These are phyloP conservation scores for Sabellastarte sp. DNA, from an alignment of 2,888 invertebrate genomes.

Conservation along the genomic window DNA sequence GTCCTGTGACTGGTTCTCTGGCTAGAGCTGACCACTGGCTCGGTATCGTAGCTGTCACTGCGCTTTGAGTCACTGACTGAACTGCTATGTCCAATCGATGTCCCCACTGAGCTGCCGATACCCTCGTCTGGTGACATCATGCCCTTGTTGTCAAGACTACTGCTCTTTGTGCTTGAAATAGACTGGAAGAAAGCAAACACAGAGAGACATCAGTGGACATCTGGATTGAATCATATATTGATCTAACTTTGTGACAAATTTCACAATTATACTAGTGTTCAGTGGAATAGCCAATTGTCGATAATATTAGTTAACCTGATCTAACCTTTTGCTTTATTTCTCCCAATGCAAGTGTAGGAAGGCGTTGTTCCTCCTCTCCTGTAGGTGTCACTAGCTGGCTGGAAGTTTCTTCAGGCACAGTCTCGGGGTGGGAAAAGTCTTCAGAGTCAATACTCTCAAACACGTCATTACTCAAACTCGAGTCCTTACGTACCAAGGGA, in stretches of 20 bases:
- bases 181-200: no score
- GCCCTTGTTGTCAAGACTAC: no score
- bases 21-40: constrained; percentile 1
- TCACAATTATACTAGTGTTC: no score
- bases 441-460: constrained; percentile 58
- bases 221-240: no score
- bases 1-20: background rate
- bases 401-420: constrained; percentile 28
- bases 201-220: no score
- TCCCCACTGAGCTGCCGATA: constrained; percentile 19
- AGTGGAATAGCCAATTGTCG: no score
- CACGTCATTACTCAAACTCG: constrained; percentile 62
- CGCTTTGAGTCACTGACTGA: constrained; percentile 24
- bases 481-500: constrained; percentile 57
- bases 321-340: no score
- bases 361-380: background rate
- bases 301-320: no score
- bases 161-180: no score
- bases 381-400: constrained; percentile 7
- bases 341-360: background rate
- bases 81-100: background rate
- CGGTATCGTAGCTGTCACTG: constrained; percentile 26
- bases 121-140: constrained; percentile 50
- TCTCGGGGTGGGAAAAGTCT: constrained; percentile 30
- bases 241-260: no score